These are phyloP conservation scores for Macaria liturata DNA, from an alignment of 2,888 invertebrate species.

Conservation along the genomic window DNA sequence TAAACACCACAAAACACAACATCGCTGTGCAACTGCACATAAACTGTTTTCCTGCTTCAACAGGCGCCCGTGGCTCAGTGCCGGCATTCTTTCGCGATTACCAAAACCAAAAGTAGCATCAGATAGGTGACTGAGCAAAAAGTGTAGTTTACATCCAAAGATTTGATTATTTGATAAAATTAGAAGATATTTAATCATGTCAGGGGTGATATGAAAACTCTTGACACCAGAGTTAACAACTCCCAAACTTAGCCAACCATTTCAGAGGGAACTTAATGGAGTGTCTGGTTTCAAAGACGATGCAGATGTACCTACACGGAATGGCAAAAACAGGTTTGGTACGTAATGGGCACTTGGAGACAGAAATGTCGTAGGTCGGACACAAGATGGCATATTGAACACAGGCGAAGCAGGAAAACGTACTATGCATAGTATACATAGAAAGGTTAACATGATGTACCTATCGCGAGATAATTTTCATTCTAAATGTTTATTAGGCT, in stretches of 20 bases:
- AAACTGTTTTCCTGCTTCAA: conserved; percentile 49
- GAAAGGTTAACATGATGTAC: too few species aligned
- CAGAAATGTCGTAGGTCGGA: conserved; percentile 42
- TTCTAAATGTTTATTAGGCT: too few species aligned
- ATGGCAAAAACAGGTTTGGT: conserved; percentile 39
- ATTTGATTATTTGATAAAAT: too few species aligned
- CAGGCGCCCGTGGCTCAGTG: not conserved
- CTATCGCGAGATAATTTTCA: not conserved
- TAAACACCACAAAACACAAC: conserved; percentile 76
- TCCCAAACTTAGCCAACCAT: too few species aligned
- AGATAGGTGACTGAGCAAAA: too few species aligned
- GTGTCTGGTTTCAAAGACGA: conserved; percentile 23
- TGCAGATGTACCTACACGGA: conserved; percentile 28
- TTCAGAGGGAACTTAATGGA: conserved; percentile 20
- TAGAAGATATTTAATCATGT: too few species aligned
- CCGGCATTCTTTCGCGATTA: too few species aligned
- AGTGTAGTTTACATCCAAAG: too few species aligned
- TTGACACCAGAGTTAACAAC: too few species aligned
- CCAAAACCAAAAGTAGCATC: too few species aligned
- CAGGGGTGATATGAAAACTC: too few species aligned
- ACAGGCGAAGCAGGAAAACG: conserved; percentile 46
- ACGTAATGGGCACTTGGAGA: conserved; percentile 36
- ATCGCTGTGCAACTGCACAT: conserved; percentile 70
- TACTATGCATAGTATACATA: not conserved
- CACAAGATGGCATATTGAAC: conserved; percentile 41